Conservation (phyloP, 2,113 vertebrate genomes). For the Rhadina sibilatrix region DNA sequence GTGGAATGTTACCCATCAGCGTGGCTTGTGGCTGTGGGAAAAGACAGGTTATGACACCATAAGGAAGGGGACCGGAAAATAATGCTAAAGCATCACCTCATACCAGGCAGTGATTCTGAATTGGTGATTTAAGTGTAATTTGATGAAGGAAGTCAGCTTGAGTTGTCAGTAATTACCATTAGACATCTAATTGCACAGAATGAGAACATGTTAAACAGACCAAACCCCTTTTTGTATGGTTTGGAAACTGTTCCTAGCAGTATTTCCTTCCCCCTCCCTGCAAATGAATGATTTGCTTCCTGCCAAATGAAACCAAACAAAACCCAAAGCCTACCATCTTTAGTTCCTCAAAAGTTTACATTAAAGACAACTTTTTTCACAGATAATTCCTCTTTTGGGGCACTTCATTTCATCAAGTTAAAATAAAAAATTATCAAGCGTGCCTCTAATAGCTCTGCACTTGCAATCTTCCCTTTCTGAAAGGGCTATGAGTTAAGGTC, state of each 20-base stretch:
- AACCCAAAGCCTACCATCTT: neutral
- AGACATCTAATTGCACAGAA: conserved; percentile 8
- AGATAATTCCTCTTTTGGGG: neutral
- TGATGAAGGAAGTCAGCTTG: neutral
- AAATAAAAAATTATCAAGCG: neutral
- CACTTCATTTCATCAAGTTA: neutral
- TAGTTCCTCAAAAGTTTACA: neutral
- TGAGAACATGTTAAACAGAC: neutral
- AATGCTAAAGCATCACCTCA: neutral
- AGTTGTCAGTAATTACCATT: neutral
- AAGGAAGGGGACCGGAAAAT: neutral
- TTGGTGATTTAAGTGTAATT: neutral
- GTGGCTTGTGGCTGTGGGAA: neutral
- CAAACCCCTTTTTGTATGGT: neutral
- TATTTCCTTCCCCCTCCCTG: accelerated
- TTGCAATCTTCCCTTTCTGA: neutral
- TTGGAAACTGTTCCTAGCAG: neutral
- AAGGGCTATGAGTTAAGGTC: neutral
- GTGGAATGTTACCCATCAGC: neutral
- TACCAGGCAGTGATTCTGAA: neutral
- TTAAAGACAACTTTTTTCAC: neutral
- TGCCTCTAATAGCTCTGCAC: neutral
- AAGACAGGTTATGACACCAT: neutral
- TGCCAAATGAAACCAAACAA: neutral
- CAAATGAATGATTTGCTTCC: neutral